A percentile compares a stretch with the other conserved stretches of the same genome.
Evolutionary conservation across 2,888 invertebrate species (phyloP).

Genomic region (Troides aeacus): DNA sequence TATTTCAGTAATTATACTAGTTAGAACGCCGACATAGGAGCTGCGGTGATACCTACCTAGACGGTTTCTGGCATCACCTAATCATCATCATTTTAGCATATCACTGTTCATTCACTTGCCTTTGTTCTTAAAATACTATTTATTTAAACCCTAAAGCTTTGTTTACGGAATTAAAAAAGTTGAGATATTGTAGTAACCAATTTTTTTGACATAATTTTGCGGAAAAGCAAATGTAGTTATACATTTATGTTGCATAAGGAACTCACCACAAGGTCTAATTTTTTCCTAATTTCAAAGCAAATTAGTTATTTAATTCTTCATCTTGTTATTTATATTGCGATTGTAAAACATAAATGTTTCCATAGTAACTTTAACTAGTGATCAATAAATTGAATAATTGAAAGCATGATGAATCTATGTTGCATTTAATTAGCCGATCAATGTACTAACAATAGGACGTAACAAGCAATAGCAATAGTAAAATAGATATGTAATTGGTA

Average conservation of each 20-base stretch:
- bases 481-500: conserved; percentile 11
- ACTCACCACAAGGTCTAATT: background rate
- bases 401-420: background rate
- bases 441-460: conserved; percentile 17
- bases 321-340: background rate
- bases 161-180: too few species aligned
- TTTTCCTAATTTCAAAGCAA: background rate
- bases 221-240: too few species aligned
- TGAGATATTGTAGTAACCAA: too few species aligned
- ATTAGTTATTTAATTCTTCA: background rate
- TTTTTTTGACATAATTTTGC: too few species aligned
- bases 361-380: background rate
- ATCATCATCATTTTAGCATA: too few species aligned
- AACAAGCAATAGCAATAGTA: background rate
- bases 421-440: conserved; percentile 7
- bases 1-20: too few species aligned
- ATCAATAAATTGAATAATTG: background rate
- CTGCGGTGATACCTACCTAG: too few species aligned
- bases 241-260: background rate
- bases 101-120: too few species aligned
- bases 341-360: background rate
- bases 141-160: too few species aligned
- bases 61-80: too few species aligned
- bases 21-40: too few species aligned
- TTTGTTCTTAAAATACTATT: too few species aligned